A percentile compares a stretch with the other conserved stretches of the same genome.
Conservation (phyloP, 1,140 invertebrate genomes). For the Drosophila orosa region DNA sequence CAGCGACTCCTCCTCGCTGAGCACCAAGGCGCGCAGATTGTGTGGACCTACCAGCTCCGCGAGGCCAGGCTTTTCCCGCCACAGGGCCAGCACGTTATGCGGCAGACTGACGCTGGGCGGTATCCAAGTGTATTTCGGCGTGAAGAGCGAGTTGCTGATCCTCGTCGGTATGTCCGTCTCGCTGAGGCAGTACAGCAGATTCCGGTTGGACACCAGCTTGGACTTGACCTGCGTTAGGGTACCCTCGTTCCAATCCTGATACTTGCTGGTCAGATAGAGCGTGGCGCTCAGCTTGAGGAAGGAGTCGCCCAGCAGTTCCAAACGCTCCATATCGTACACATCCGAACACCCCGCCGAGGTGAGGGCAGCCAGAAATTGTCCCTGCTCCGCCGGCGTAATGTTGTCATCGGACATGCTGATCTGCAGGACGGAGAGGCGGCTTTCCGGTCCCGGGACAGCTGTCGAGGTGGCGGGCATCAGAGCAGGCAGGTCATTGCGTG, state of each 20-base stretch:
- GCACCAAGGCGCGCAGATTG: conserved; percentile 42
- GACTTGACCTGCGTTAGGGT: conserved; percentile 90
- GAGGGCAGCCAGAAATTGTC: conserved; percentile 87
- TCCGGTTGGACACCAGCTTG: conserved; percentile 92
- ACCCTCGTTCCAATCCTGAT: conserved; percentile 90
- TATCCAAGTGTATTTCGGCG: conserved; percentile 86
- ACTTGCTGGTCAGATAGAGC: conserved; percentile 89
- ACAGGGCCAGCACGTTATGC: conserved; percentile 50
- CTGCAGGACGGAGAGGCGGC: conserved; percentile 35
- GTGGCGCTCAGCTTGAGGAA: conserved; percentile 93
- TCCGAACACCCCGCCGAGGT: conserved; percentile 90
- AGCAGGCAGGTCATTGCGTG: conserved; percentile 14
- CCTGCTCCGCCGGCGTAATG: conserved; percentile 69
- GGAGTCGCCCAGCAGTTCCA: conserved; percentile 95
- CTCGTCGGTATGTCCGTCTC: conserved; percentile 63
- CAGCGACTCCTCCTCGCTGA: conserved; percentile 51
- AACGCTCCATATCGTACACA: conserved; percentile 91
- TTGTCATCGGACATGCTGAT: conserved; percentile 43
- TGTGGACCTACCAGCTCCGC: conserved; percentile 54
- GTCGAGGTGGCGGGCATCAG: conserved; percentile 12
- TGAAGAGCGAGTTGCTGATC: conserved; percentile 58
- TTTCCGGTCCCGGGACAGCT: not conserved
- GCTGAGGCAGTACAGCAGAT: conserved; percentile 89
- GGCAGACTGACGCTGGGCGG: conserved; percentile 85
- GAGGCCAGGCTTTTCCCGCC: conserved; percentile 30